Conservation (phyloP, 2,113 vertebrate species). For the Dissostichus mawsoni region DNA sequence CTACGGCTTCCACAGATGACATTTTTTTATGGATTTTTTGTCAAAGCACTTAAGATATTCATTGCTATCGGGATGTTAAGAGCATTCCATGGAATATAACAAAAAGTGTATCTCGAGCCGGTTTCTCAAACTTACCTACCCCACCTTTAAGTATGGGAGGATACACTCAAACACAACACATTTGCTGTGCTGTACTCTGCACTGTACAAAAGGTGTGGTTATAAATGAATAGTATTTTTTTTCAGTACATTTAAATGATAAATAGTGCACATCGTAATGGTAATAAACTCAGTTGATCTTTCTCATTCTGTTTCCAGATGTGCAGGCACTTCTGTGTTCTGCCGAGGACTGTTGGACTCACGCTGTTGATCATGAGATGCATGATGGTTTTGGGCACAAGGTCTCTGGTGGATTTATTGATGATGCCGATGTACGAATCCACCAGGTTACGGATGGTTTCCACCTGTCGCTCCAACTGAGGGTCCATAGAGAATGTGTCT, state of each 20-base stretch:
- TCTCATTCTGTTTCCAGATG: neutral
- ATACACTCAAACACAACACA: neutral
- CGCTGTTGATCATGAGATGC: conserved; percentile 99
- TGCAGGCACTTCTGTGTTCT: neutral
- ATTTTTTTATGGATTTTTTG: too few relatives aligned
- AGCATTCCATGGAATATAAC: too few relatives aligned
- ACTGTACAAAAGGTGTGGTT: neutral
- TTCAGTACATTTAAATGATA: neutral
- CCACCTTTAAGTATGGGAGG: neutral
- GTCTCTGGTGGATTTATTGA: conserved; percentile 97
- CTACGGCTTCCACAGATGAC: too few relatives aligned
- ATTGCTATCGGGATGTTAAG: too few relatives aligned
- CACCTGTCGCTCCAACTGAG: conserved; percentile 95
- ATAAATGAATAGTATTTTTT: neutral
- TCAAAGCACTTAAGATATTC: too few relatives aligned
- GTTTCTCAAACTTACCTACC: too few relatives aligned
- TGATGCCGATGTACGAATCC: conserved; percentile 94
- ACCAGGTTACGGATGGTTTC: conserved; percentile 98
- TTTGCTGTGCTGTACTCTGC: neutral
- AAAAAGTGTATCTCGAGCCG: too few relatives aligned
- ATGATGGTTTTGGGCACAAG: conserved; percentile 99
- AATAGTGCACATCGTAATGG: neutral
- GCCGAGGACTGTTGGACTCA: conserved; percentile 77
- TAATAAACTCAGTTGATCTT: neutral
- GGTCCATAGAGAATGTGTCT: conserved; percentile 97